Evolutionary conservation across 2,888 invertebrate species (phyloP).

Genomic region (Resseliella maxima): DNA sequence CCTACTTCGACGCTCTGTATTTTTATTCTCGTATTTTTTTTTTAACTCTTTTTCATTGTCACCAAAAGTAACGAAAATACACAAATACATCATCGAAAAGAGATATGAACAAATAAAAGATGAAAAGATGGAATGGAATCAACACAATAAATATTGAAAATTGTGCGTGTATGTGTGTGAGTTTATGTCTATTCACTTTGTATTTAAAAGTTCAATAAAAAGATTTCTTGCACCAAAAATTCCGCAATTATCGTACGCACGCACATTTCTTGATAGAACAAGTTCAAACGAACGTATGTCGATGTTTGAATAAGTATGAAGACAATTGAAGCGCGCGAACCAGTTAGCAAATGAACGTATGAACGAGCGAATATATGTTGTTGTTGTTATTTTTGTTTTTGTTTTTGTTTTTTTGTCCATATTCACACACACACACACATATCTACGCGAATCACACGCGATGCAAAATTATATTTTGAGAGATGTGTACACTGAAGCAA

Average conservation of each 20-base stretch:
- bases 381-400: too few relatives aligned
- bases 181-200: neutral
- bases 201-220: conserved; percentile 37
- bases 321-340: too few relatives aligned
- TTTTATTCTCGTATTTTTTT: neutral
- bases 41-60: conserved; percentile 19
- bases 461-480: too few relatives aligned
- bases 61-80: conserved; percentile 26
- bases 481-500: neutral
- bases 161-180: neutral
- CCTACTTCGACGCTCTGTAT: neutral
- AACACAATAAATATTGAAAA: neutral
- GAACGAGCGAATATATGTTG: too few relatives aligned
- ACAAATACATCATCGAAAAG: neutral
- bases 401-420: too few relatives aligned
- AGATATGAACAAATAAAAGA: neutral
- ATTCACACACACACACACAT: too few relatives aligned
- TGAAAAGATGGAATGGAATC: conserved; percentile 23
- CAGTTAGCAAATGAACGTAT: too few relatives aligned
- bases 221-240: conserved; percentile 17
- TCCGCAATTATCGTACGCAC: conserved; percentile 39
- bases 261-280: neutral
- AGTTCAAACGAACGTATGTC: too few relatives aligned
- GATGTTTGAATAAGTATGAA: too few relatives aligned
- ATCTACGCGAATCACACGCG: too few relatives aligned